Evolutionary conservation across 2,797 vertebrate genomes (phyloP).

Genomic region (Eleutherodactylus coqui): DNA sequence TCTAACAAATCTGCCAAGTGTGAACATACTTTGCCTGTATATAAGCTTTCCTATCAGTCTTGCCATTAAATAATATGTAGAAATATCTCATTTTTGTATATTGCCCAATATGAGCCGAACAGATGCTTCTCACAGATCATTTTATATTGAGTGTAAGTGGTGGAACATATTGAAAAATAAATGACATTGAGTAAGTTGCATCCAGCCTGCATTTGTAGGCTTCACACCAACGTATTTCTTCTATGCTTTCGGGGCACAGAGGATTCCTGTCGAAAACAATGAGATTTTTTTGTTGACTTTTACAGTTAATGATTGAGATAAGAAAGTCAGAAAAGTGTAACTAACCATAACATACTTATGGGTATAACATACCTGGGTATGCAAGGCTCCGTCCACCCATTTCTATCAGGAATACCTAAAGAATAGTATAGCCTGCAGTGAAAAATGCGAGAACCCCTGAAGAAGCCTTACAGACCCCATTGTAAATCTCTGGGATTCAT

Average conservation of each 20-base stretch:
- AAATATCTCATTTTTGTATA: no score
- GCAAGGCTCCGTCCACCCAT: not conserved
- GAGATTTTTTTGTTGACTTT: not conserved
- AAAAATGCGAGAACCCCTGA: not conserved
- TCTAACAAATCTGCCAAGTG: no score
- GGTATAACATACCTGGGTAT: no score
- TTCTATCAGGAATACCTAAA: not conserved
- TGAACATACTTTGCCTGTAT: not conserved
- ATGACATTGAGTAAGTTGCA: not conserved
- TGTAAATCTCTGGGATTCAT: not conserved
- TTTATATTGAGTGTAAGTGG: not conserved
- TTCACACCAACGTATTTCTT: not conserved
- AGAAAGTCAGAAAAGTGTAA: not conserved
- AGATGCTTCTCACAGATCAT: not conserved
- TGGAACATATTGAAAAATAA: not conserved
- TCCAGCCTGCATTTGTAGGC: not conserved
- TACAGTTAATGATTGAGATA: not conserved
- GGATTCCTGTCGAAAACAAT: not conserved
- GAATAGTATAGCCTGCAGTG: not conserved
- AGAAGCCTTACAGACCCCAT: not conserved
- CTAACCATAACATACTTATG: no score
- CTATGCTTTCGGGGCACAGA: not conserved
- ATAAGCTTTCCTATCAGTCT: no score
- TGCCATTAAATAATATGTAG: no score
- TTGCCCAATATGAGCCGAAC: not conserved